Evolutionary conservation across 2,888 invertebrate species (phyloP).

Genomic region (Limnephilus rhombicus): DNA sequence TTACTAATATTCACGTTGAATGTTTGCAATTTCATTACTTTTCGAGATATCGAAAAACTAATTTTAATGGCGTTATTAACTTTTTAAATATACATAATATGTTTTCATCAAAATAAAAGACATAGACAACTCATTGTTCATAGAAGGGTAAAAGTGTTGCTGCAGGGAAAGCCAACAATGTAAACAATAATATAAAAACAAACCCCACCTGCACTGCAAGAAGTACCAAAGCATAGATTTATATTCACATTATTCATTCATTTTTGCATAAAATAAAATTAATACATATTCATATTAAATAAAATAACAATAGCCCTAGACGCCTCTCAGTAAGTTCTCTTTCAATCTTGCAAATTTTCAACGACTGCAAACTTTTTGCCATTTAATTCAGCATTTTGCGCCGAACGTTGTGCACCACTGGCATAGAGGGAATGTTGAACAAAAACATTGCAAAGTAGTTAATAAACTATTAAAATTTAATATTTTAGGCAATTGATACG

Average conservation of each 20-base stretch:
- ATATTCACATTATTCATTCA: no score
- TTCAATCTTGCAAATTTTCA: neutral
- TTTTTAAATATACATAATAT: no score
- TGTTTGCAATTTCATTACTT: no score
- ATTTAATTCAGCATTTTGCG: neutral
- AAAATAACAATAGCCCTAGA: neutral
- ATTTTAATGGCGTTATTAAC: no score
- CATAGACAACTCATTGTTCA: no score
- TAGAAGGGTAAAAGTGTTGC: neutral
- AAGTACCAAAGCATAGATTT: no score
- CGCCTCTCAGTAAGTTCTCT: neutral
- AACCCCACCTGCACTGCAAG: neutral
- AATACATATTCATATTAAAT: no score
- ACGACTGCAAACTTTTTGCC: neutral
- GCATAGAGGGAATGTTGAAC: neutral
- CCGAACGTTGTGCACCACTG: neutral
- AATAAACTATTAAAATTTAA: neutral
- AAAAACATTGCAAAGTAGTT: neutral
- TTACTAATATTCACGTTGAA: no score
- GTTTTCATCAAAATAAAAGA: no score
- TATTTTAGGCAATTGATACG: neutral
- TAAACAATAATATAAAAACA: neutral
- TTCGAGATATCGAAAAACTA: no score
- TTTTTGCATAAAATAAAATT: no score
- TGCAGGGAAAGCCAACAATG: neutral